Evolutionary conservation across 1,140 invertebrate genomes (phyloP), one percentile per base, ranked within the genome.

Genomic region (Chionoecetes opilio): DNA sequence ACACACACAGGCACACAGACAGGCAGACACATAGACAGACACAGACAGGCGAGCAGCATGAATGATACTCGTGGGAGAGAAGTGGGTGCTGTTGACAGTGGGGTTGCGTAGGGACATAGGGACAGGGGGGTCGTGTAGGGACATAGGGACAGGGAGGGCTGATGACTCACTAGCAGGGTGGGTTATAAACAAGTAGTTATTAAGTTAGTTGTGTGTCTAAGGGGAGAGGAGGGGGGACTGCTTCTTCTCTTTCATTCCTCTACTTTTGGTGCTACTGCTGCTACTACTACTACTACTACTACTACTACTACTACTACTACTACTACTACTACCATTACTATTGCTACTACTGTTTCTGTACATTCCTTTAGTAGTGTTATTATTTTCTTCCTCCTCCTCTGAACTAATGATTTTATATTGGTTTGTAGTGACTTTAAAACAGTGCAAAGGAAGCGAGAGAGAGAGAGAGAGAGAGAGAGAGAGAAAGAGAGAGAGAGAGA

Each of bases 401-500:
- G 3, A 6, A 6, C 38, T 41, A 3, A 3, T 41, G 14, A 6
- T 41, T 41, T 41, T 41, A 41, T 41, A 41, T 14, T 63, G 2
- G 53, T 14, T 63, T 14, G 53, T 21, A 21, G 21, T 63, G 26
- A 26, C 8, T 63, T 14, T 3, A 63, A 21, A 63, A 26, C 8
- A 26, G 26, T 9, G 21, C 8, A 63, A 21, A 9, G 53, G 21
- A 2, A 21, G 53, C 2, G 53, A 21, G 53, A 21, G 53, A 63
- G 53, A 63, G 53, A 63, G 53, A 63, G 53, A 63, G 53, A 63
- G 53, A 63, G 53, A 63, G 53, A 63, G 53, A 63, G 53, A 63
- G 53, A 63, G 53, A 63, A 21, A 63, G 53, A 63, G 63, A 75
- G 63, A 75, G 63, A 75, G 63, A 75, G 63, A 75, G 63, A 75